These are phyloP conservation scores for Hafferia zeledoni DNA, from an alignment of 2,797 vertebrate genomes.

Conservation along the genomic window DNA sequence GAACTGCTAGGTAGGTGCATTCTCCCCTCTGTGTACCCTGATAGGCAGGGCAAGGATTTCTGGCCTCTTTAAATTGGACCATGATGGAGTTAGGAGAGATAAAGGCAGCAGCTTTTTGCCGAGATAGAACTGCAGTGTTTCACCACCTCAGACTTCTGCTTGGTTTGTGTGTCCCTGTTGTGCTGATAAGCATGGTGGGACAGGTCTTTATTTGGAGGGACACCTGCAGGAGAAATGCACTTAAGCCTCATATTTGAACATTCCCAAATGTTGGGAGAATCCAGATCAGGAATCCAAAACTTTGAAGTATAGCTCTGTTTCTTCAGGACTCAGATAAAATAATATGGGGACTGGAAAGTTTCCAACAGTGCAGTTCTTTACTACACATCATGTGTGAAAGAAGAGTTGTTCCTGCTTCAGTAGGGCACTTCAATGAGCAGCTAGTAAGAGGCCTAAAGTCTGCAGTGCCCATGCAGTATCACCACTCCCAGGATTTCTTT, in stretches of 20 bases:
- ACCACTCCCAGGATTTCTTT: not conserved
- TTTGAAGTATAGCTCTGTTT: not conserved
- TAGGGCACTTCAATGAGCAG: not conserved
- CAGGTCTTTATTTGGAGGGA: not conserved
- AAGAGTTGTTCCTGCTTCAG: not conserved
- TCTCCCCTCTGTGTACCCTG: rapidly evolving
- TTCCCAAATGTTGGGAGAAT: not conserved
- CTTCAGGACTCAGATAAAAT: not conserved
- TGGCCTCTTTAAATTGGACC: not conserved
- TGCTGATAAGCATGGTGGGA: not conserved
- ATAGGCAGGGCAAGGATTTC: not conserved
- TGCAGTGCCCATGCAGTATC: not conserved
- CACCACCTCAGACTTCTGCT: not conserved
- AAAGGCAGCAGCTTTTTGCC: not conserved
- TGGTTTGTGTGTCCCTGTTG: not conserved
- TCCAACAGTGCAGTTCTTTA: not conserved
- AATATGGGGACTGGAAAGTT: not conserved
- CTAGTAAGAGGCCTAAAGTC: not conserved
- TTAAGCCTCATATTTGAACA: not conserved
- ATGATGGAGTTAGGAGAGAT: not conserved
- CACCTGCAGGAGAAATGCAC: not conserved
- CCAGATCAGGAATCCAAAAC: not conserved
- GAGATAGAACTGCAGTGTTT: not conserved
- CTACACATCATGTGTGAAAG: not conserved
- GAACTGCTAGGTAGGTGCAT: not conserved